Percentiles rank a stretch among this genome's conserved stretches.
Conservation (phyloP, 2,113 vertebrate genomes). For the Percopsis transmontana region DNA sequence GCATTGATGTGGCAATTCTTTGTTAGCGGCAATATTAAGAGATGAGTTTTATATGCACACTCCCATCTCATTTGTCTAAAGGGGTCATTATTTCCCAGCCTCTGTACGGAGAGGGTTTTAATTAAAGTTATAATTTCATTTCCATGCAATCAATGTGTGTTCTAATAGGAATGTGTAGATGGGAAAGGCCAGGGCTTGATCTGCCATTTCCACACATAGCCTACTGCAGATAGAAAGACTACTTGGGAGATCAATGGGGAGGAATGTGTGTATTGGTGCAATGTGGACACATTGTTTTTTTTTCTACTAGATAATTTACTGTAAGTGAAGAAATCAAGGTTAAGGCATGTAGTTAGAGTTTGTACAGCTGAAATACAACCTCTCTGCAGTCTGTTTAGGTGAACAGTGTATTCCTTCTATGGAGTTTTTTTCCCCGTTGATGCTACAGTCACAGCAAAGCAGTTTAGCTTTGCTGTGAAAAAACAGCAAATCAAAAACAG, state of each 20-base stretch:
- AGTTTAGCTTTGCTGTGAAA: too few relatives aligned
- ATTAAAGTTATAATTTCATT: slow-evolving; percentile 66
- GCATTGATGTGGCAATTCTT: slow-evolving; percentile 31
- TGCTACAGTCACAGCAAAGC: too few relatives aligned
- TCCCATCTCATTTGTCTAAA: slow-evolving; percentile 63
- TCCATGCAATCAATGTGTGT: slow-evolving; percentile 55
- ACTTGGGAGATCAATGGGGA: slow-evolving; percentile 4
- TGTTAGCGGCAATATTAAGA: slow-evolving; percentile 51
- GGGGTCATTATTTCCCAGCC: slow-evolving; percentile 51
- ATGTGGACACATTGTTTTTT: neutral
- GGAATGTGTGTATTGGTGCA: neutral
- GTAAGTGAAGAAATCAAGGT: neutral
- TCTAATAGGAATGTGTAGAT: slow-evolving; percentile 45
- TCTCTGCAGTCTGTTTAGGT: slow-evolving; percentile 15
- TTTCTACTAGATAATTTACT: neutral
- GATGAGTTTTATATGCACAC: slow-evolving; percentile 47
- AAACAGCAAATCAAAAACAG: too few relatives aligned
- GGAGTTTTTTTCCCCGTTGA: too few relatives aligned
- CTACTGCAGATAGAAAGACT: slow-evolving; percentile 19
- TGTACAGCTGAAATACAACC: neutral
- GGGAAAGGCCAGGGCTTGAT: slow-evolving; percentile 41
- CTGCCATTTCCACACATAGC: slow-evolving; percentile 25
- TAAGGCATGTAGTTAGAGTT: neutral
- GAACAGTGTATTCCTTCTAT: too few relatives aligned
- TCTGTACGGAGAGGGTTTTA: slow-evolving; percentile 55